Base-by-base conservation (phyloP, 2,797 vertebrate species). In the Macrochelys suwanniensis region DNA sequence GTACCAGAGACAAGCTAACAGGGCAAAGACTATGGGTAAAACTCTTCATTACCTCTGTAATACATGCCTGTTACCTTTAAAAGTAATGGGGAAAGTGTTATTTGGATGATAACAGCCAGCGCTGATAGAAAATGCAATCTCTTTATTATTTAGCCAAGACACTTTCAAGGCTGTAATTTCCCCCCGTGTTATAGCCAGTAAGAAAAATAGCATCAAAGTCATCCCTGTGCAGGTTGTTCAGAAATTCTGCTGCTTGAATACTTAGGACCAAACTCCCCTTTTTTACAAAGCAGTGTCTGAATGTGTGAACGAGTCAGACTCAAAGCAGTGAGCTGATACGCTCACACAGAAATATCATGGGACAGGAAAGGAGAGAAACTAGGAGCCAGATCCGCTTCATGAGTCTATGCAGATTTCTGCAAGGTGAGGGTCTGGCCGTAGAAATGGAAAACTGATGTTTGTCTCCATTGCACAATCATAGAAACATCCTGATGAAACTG, bases 21-120 rank as follows among this genome's bases (percentile, higher is more conserved):
- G 28, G 21, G 37, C 37, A 61, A 76, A 89, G 78, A 28, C 80
- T 85, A 47, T 47, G 28, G 71, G 88, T 47, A 33, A 0, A 0
- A 3, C 45, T 12, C 3, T 89, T 80, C 2, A 0, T 59, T 54
- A 1, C 82, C 65, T 80, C 4, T 0, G 0, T 47, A 16, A 9
- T 82, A 26, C 33, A n/a, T 51, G 79, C 42, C 53, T 86, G 17
- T 82, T 93, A 59, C 3, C 53, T 65, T 71, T 26, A 56, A 45
- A 11, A 54, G 53, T 0, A 1, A 77, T 77, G 25, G 26, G 8
- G 74, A 77, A 77, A 5, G 74, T 49, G 56, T 42, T 90, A 76
- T 87, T 87, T 87, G 80, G 74, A 33, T 31, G 79, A 74, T 0
- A 0, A 16, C 94, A 78, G 17, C 47, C 51, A 1, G n/a, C 83